Conservation (phyloP, 2,113 vertebrate genomes). For the Scomber scombrus region DNA sequence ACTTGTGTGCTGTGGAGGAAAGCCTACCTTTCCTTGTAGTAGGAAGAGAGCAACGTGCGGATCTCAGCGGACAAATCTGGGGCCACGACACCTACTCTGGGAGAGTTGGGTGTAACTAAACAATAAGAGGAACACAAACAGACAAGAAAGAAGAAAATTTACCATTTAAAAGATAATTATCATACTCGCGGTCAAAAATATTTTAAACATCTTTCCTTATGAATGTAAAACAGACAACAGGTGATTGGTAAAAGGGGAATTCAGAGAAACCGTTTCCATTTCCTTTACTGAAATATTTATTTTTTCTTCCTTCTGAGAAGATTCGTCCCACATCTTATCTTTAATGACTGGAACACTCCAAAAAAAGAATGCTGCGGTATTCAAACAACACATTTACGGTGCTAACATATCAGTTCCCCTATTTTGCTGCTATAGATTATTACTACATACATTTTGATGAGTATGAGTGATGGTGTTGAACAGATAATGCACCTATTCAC, state of each 20-base stretch:
- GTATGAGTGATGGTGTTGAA: slow-evolving; percentile 6
- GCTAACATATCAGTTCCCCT: neutral
- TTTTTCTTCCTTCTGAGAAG: neutral
- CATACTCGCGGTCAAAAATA: neutral
- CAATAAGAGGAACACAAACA: slow-evolving; percentile 54
- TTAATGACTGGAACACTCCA: neutral
- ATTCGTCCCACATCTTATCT: neutral
- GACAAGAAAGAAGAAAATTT: neutral
- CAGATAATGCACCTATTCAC: slow-evolving; percentile 25
- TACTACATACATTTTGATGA: neutral
- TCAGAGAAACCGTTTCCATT: neutral
- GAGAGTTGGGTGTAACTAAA: slow-evolving; percentile 51
- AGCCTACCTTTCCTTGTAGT: slow-evolving; percentile 89
- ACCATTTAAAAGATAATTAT: neutral
- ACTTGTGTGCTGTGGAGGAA: neutral
- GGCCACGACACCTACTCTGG: slow-evolving; percentile 81
- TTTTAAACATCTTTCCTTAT: neutral
- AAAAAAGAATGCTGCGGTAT: neutral
- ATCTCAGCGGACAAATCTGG: slow-evolving; percentile 88
- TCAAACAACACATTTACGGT: neutral
- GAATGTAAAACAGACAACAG: neutral
- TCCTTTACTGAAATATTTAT: neutral
- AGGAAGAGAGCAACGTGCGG: slow-evolving; percentile 85
- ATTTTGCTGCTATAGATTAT: neutral
- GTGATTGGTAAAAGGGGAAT: neutral